phyloP scores from a whole-genome alignment of 2,888 invertebrate species.

The Drosophila nr. perissopoda region DNA sequence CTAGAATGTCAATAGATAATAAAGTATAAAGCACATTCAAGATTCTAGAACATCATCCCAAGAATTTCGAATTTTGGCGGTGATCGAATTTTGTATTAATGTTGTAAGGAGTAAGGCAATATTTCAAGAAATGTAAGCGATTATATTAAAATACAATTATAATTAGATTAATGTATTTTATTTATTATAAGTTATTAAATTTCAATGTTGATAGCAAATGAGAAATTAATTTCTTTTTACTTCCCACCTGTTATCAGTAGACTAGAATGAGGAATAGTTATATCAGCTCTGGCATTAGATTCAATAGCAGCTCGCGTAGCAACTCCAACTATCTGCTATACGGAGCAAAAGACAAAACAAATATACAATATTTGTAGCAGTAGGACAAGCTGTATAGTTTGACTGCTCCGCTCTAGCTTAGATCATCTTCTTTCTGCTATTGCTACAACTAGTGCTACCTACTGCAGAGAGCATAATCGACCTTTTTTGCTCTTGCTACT shows the following conservation, averaged over 20 bases:
- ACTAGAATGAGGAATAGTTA: not conserved
- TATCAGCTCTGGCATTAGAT: not conserved
- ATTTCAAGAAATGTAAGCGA: not conserved
- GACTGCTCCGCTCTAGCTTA: too few relatives aligned
- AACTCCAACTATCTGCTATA: too few relatives aligned
- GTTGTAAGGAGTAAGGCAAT: not conserved
- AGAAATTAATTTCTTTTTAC: not conserved
- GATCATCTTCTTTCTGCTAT: not conserved
- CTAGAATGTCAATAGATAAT: not conserved
- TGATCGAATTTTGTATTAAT: too few relatives aligned
- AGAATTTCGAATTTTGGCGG: accelerated
- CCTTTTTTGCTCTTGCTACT: too few relatives aligned
- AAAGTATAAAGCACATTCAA: not conserved
- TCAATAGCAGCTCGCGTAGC: not conserved
- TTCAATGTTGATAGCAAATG: not conserved
- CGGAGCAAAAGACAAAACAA: not conserved
- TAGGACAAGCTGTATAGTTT: too few relatives aligned
- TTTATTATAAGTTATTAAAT: not conserved
- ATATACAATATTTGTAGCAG: not conserved
- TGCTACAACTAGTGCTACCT: not conserved
- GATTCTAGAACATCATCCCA: not conserved
- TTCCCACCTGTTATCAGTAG: not conserved
- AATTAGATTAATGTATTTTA: not conserved
- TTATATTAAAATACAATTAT: not conserved
- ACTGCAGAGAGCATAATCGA: not conserved